Base-by-base conservation (phyloP, 2,113 vertebrate species). In the Oriolus oriolus region DNA sequence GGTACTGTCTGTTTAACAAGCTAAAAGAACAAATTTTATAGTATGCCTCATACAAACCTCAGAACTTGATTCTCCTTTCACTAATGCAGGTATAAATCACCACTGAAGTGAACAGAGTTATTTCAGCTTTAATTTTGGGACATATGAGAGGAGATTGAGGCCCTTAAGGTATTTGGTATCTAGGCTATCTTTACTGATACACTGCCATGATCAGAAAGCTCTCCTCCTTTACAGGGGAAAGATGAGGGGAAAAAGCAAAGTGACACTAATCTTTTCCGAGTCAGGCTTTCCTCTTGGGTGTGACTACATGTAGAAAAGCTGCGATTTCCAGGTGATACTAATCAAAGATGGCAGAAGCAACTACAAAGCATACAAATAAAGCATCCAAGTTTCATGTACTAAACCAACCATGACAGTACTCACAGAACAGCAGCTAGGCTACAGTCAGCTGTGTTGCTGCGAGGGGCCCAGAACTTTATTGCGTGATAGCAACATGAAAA, bases 231-330 rank as follows among this genome's bases (percentile, higher is more conserved):
- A 96, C 50, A 87, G 70, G 54, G 60, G 87, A 81, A 96, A 96
- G 93, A 95, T 89, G 86, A 95, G 85, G 86, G 85, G 75, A 37
- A 83, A 94, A 92, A 84, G 92, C 90, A 77, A 95, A 96, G 86
- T 97, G 95, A 97, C 94, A 65, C 66, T 97, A 96, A 97, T 96
- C 74, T 94, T 94, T 96, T 96, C 88, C 84, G 90, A 97, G 92
- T 80, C 75, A 44, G 86, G 74, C 93, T 94, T 96, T 92, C 83
- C 86, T 96, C 95, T 90, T 96, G 95, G 91, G 92, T 96, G 95
- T 96, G 90, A 97, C 95, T 96, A 87, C 89, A 96, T 39, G 50
- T 57, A 96, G 95, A 94, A 94, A 93, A 95, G 78, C 94, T 91
- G 80, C 78, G 84, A 84, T 95, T 96, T 97, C 90, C 90, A 97